These are phyloP conservation scores for Meta bourneti DNA, from an alignment of 2,888 invertebrate species.

Conservation along the genomic window DNA sequence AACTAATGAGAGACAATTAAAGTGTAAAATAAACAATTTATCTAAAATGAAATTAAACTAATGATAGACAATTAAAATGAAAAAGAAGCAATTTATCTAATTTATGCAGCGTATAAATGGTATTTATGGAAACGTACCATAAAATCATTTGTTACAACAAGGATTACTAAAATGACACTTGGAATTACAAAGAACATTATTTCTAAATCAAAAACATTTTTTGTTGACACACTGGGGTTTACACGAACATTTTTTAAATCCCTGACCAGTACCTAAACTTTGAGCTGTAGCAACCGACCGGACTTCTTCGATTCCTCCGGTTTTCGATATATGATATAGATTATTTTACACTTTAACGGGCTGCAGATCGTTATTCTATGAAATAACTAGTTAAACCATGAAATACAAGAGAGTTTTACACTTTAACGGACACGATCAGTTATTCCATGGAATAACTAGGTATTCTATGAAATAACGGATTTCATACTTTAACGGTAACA, in stretches of 20 bases:
- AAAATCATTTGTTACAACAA: slow-evolving; percentile 58
- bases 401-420: slow-evolving; percentile 69
- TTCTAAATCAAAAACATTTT: slow-evolving; percentile 57
- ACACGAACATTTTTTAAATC: slow-evolving; percentile 72
- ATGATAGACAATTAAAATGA: slow-evolving; percentile 65
- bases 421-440: slow-evolving; percentile 71
- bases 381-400: slow-evolving; percentile 60
- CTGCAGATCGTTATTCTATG: too few species aligned
- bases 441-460: slow-evolving; percentile 67
- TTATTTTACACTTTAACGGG: too few species aligned
- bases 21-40: slow-evolving; percentile 65
- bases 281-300: slow-evolving; percentile 79
- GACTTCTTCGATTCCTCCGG: slow-evolving; percentile 66
- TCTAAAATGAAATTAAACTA: slow-evolving; percentile 16
- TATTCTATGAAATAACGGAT: too few species aligned
- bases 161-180: neutral
- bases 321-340: slow-evolving; percentile 2
- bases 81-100: slow-evolving; percentile 69
- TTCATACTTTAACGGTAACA: too few species aligned
- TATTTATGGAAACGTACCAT: slow-evolving; percentile 64
- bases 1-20: slow-evolving; percentile 58
- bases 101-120: slow-evolving; percentile 67
- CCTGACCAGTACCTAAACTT: slow-evolving; percentile 66
- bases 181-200: slow-evolving; percentile 11
- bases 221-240: slow-evolving; percentile 70